phyloP scores from a whole-genome alignment of 1,140 invertebrate species.

The Amyelois transitella region DNA sequence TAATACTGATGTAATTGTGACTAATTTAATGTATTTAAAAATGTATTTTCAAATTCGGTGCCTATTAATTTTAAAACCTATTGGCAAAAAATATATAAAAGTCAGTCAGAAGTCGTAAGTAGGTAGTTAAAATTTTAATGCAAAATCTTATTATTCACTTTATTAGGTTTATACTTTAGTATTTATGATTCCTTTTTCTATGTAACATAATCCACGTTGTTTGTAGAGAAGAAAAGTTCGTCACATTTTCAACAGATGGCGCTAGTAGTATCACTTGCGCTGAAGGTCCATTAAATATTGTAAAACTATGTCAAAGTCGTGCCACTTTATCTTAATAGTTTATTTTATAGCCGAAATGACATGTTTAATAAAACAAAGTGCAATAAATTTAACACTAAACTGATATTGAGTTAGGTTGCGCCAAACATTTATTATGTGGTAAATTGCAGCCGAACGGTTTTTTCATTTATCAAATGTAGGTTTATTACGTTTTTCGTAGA shows the following conservation, averaged over 20 bases:
- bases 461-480: background rate
- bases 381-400: constrained; percentile 18
- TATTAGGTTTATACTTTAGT: too few species aligned
- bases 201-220: too few species aligned
- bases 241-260: constrained; percentile 35
- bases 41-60: background rate
- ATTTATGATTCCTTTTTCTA: too few species aligned
- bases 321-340: constrained; percentile 43
- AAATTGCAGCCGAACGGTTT: background rate
- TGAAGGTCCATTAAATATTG: background rate
- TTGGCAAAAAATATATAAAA: background rate
- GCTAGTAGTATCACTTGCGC: constrained; percentile 24
- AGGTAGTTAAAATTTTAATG: too few species aligned
- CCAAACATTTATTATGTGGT: constrained; percentile 10
- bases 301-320: constrained; percentile 55
- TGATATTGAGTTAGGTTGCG: constrained; percentile 2
- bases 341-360: constrained; percentile 42
- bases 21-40: background rate
- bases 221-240: constrained; percentile 8
- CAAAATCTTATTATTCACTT: too few species aligned
- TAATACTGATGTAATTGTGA: too few species aligned
- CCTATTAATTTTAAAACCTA: background rate
- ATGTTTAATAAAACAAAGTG: constrained; percentile 30
- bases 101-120: background rate
- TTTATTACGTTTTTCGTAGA: too few species aligned